Conservation (phyloP, 2,113 vertebrate genomes). For the Cyprinus carpio region DNA sequence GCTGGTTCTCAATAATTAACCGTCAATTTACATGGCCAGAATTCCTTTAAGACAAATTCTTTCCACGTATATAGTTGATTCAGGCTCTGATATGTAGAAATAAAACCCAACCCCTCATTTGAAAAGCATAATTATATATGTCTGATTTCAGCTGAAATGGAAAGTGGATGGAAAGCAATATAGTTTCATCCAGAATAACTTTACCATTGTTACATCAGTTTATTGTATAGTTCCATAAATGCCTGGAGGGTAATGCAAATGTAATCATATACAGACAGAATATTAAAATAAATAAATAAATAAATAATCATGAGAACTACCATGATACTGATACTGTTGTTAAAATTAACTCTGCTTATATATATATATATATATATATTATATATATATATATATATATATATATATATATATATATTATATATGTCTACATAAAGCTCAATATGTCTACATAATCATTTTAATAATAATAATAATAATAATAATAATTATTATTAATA, state of each 20-base stretch:
- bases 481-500: too few species aligned
- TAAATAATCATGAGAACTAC: not conserved
- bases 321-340: not conserved
- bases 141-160: not conserved
- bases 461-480: too few species aligned
- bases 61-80: not conserved
- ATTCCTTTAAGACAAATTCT: constrained; percentile 5
- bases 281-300: not conserved
- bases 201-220: not conserved
- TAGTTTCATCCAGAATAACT: not conserved
- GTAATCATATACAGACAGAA: not conserved
- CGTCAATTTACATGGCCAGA: not conserved
- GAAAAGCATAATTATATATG: not conserved
- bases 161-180: not conserved
- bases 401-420: too few species aligned
- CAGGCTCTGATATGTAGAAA: not conserved
- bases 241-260: not conserved
- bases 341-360: too few species aligned
- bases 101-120: not conserved
- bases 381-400: too few species aligned
- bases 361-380: too few species aligned
- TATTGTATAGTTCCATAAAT: not conserved
- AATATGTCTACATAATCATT: too few species aligned
- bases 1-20: constrained; percentile 11
- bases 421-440: too few species aligned